These are phyloP conservation scores for Mamestra configurata DNA, from an alignment of 1,140 invertebrate species.

Conservation along the genomic window DNA sequence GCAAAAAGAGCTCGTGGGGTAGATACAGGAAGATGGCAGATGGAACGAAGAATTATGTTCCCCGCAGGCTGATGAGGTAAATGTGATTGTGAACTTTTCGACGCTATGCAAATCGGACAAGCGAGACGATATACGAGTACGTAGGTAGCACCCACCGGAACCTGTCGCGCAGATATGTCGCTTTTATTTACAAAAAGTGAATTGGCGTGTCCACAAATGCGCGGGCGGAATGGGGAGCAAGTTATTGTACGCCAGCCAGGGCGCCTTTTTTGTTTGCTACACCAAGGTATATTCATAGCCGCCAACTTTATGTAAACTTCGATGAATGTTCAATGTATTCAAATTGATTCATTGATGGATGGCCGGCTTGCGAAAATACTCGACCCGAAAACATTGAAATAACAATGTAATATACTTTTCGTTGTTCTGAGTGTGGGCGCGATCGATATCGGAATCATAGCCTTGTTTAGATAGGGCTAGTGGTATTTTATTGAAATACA, in stretches of 20 bases:
- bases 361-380: constrained; percentile 70
- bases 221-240: constrained; percentile 59
- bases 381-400: constrained; percentile 70
- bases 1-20: constrained; percentile 83
- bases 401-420: constrained; percentile 64
- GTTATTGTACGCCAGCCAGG: constrained; percentile 67
- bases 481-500: constrained; percentile 86
- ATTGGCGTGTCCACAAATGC: constrained; percentile 71
- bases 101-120: constrained; percentile 87
- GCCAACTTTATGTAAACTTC: constrained; percentile 74
- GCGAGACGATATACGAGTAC: constrained; percentile 74
- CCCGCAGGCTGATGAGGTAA: constrained; percentile 87
- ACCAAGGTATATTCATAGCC: constrained; percentile 64
- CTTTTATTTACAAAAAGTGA: constrained; percentile 74
- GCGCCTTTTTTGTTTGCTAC: constrained; percentile 72
- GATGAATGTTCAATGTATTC: constrained; percentile 75
- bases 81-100: constrained; percentile 88
- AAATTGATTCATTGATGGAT: constrained; percentile 81
- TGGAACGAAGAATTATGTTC: constrained; percentile 85
- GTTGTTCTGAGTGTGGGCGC: constrained; percentile 44
- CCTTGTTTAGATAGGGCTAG: constrained; percentile 86
- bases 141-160: constrained; percentile 63
- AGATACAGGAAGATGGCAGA: constrained; percentile 85
- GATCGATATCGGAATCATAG: constrained; percentile 72
- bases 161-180: constrained; percentile 71